Base-by-base conservation (phyloP, 2,797 vertebrate species). In the Tympanoctomys barrerae region DNA sequence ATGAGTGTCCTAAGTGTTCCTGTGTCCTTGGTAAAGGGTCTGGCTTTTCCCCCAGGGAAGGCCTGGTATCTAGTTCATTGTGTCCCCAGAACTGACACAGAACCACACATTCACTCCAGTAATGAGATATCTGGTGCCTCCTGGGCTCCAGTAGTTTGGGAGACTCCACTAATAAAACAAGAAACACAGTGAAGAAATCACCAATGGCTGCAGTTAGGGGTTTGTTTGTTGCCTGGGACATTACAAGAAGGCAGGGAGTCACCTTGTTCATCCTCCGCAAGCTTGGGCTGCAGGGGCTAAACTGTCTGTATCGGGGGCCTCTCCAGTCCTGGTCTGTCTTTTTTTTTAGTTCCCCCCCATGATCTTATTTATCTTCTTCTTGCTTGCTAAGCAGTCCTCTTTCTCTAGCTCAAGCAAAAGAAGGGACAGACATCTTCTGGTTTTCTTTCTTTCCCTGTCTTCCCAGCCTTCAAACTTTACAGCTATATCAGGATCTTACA, bases 341-440 rank as follows among this genome's bases (percentile, higher is more conserved):
- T 61, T 36, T 36, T 61, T 57, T 84, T 24, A 54, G 59, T 82
- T 18, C 4, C 39, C 18, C 42, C 18, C n/a, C 39, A 36, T 52
- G 36, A 14, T 86, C 73, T 54, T 78, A 78, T 61, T 90, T 49
- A 21, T 57, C 73, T 91, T 73, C 59, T 24, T 82, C 73, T 87
- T 79, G 61, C 36, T 87, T 81, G 19, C 16, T 91, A 28, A 86
- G 22, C 46, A 57, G 28, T 16, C 54, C 16, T 75, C 24, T 89
- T 71, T 66, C 75, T 83, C 68, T 84, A 83, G 62, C 82, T 89
- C 49, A 91, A 59, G 57, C 70, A 78, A 77, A 96, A 96, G 46
- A 64, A 84, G 62, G 42, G 28, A 70, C 52, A 70, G 52, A 21
- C 24, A 13, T 33, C 49, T 54, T 89, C 52, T 66, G 36, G 75